Conservation (phyloP, 2,113 vertebrate genomes). For the Tragelaphus imberbis region DNA sequence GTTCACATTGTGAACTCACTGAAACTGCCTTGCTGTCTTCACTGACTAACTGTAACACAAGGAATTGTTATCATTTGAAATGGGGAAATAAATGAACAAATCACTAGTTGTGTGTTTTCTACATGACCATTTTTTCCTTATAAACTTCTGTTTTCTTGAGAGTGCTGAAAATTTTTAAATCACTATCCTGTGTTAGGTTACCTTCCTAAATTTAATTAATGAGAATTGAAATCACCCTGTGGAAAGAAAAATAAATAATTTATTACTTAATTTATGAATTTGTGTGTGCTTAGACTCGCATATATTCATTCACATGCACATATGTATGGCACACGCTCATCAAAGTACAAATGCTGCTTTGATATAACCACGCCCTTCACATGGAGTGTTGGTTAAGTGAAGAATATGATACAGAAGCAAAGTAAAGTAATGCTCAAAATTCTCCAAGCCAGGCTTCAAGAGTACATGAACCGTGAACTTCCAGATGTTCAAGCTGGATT, state of each 20-base stretch:
- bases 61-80: neutral
- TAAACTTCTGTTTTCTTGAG: neutral
- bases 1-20: neutral
- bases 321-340: neutral
- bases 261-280: neutral
- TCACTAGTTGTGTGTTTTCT: neutral
- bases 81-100: neutral
- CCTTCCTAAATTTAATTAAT: neutral
- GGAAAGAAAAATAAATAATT: neutral
- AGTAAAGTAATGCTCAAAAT: neutral
- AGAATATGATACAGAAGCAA: neutral
- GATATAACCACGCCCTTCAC: neutral
- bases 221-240: neutral
- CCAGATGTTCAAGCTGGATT: neutral
- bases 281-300: too few relatives aligned
- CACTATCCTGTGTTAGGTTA: neutral
- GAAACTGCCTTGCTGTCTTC: neutral
- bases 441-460: neutral
- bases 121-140: neutral
- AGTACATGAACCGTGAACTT: neutral
- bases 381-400: neutral
- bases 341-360: neutral
- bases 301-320: neutral
- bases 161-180: neutral
- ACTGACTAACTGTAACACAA: neutral